Conservation (phyloP, 2,113 vertebrate genomes). For the Martes martes region DNA sequence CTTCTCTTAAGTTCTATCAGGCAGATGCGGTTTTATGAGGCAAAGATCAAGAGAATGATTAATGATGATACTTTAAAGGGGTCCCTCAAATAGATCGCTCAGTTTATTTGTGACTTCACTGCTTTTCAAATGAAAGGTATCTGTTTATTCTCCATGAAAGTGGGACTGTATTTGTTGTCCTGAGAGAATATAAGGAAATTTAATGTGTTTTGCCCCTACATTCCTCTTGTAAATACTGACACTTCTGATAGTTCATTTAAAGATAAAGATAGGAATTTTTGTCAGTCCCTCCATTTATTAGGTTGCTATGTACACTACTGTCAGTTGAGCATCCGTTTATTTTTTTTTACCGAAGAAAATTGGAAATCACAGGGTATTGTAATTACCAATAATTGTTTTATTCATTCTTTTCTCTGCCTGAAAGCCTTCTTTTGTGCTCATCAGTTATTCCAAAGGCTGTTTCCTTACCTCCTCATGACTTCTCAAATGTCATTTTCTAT, state of each 20-base stretch:
- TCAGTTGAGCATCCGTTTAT: not conserved
- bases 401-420: not conserved
- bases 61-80: not conserved
- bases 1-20: not conserved
- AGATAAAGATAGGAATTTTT: conserved; percentile 59
- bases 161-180: conserved; percentile 28
- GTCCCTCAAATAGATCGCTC: not conserved
- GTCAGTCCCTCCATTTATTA: conserved; percentile 50
- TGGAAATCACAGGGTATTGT: not conserved
- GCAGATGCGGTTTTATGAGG: not conserved
- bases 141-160: conserved; percentile 47
- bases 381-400: not conserved
- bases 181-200: conserved; percentile 59
- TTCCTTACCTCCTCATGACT: not conserved
- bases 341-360: conserved; percentile 47
- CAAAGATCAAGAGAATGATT: not conserved
- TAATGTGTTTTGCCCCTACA: conserved; percentile 29
- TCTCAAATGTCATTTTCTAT: not conserved
- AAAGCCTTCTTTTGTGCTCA: not conserved
- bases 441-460: not conserved
- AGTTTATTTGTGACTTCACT: not conserved
- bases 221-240: conserved; percentile 46
- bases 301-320: not conserved
- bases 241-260: conserved; percentile 61
- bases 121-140: conserved; percentile 56